A percentile compares a stretch with the other conserved stretches of the same genome.
phyloP scores from a whole-genome alignment of 2,113 vertebrate species.

The Alexandromys fortis region DNA sequence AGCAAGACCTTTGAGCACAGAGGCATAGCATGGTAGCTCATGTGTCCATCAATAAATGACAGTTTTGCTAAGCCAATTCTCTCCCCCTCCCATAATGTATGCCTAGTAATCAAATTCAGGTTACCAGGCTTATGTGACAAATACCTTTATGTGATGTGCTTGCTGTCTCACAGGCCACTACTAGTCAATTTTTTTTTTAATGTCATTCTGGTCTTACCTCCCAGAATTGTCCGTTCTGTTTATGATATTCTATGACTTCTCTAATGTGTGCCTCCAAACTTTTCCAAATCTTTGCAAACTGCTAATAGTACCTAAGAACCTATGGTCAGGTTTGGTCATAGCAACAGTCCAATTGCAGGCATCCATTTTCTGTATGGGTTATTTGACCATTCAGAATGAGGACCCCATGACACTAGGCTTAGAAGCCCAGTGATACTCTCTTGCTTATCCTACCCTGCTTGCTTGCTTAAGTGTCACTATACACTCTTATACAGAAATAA shows the following conservation, averaged over 20 bases:
- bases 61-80: neutral
- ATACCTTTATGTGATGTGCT: neutral
- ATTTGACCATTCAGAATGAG: neutral
- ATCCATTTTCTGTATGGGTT: neutral
- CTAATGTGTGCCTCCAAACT: neutral
- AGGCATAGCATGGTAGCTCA: no score
- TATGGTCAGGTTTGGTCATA: neutral
- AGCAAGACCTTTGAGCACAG: neutral
- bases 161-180: no score
- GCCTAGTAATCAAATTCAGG: neutral
- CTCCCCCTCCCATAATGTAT: no score
- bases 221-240: neutral
- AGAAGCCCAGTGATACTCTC: neutral
- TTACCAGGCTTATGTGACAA: neutral
- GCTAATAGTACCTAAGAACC: neutral
- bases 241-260: neutral
- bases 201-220: neutral
- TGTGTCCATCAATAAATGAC: no score
- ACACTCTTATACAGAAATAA: neutral
- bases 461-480: neutral
- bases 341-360: neutral
- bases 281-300: neutral
- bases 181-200: neutral
- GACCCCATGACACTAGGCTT: no score
- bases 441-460: neutral